Conservation (phyloP, 2,888 invertebrate species). For the Tridacna crocea region DNA sequence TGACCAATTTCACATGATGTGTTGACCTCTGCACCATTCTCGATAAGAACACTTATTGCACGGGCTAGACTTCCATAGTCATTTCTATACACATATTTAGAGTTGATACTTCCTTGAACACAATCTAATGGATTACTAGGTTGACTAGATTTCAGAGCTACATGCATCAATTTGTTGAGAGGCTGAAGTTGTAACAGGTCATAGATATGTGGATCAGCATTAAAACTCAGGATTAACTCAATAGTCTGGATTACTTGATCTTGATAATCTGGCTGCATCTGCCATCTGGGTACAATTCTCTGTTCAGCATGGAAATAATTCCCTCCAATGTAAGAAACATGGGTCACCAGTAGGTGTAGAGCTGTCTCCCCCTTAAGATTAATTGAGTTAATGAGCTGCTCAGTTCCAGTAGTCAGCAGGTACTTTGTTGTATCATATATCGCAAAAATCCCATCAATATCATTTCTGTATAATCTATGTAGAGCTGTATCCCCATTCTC, state of each 20-base stretch:
- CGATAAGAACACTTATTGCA: slow-evolving; percentile 76
- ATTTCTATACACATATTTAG: slow-evolving; percentile 82
- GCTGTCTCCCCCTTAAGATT: slow-evolving; percentile 91
- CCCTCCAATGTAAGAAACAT: slow-evolving; percentile 84
- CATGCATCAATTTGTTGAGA: slow-evolving; percentile 87
- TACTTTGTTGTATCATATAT: slow-evolving; percentile 89
- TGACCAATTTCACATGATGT: slow-evolving; percentile 76
- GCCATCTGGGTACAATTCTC: slow-evolving; percentile 83
- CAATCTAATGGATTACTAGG: slow-evolving; percentile 88
- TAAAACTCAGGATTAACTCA: slow-evolving; percentile 77
- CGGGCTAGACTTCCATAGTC: slow-evolving; percentile 72
- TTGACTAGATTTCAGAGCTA: slow-evolving; percentile 86
- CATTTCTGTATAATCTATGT: slow-evolving; percentile 85
- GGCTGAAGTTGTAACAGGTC: slow-evolving; percentile 89
- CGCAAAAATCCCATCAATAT: slow-evolving; percentile 83
- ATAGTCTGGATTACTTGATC: slow-evolving; percentile 79
- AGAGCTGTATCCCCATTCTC: slow-evolving; percentile 88
- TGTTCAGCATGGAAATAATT: slow-evolving; percentile 82
- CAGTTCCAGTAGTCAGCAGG: slow-evolving; percentile 90
- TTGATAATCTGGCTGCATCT: slow-evolving; percentile 77
- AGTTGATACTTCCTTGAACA: slow-evolving; percentile 88
- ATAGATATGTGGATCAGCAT: slow-evolving; percentile 79
- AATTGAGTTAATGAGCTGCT: slow-evolving; percentile 89
- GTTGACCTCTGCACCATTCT: slow-evolving; percentile 76
- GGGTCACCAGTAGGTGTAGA: slow-evolving; percentile 87